Base-by-base conservation (phyloP, 1,140 invertebrate species). In the Anastrepha obliqua region DNA sequence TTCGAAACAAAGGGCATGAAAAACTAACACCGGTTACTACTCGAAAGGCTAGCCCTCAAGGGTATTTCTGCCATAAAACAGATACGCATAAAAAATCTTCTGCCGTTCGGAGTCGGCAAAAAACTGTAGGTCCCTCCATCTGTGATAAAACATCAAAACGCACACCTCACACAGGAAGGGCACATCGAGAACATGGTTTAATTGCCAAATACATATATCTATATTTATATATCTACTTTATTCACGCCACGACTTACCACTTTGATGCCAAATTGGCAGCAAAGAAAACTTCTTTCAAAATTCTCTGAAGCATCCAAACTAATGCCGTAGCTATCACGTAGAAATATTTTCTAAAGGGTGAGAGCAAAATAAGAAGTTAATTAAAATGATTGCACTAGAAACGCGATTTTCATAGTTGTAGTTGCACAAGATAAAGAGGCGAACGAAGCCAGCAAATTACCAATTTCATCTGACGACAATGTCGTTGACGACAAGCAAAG, bases 221-320 rank as follows among this genome's bases (percentile, higher is more conserved):
- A 29, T 29, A 1, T 29, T 29, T 29, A 29, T 29, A 29, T 29
- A 29, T 29, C 29, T 29, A 29, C 29, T 29, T 1, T 29, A 29
- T 29, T 29, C 29, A 9, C 74, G 74, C 47, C 51, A 29, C 8
- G 74, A 8, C 5, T 29, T 15, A 81, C 74, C 74, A 20, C 11
- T 81, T 81, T 81, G 74, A 58, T 55, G 47, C 47, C 47, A 81
- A 81, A 81, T 81, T 81, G 74, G 74, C 74, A 81, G 74, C 74
- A n/a, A 51, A 55, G 47, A 6, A 4, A 58, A 8, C 3, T 51
- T 29, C 17, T 11, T 81, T 81, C n/a, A 20, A 20, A 67, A 55
- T 20, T 58, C 20, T 81, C 51, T 15, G 4, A 55, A 81, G 74
- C 70, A n/a, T 15, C 7, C 70, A 15, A 13, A 51, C 42, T 74